Evolutionary conservation across 2,797 vertebrate genomes (phyloP), one percentile per base, ranked within the genome.

Genomic region (Sebastes hubbsi): DNA sequence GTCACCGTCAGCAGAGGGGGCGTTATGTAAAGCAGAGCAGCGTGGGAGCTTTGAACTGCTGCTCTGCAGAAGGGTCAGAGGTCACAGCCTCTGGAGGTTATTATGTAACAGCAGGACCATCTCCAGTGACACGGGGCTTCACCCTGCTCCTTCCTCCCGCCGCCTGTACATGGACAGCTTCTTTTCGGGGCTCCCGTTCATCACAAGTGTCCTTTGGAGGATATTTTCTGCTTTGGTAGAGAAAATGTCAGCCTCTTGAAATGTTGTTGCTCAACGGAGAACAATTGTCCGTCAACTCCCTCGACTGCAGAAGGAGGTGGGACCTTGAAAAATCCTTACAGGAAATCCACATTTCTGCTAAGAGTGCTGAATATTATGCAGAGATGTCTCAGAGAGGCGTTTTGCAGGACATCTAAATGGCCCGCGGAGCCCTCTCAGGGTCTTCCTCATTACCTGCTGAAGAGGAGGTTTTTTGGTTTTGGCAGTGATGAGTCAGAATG

Each of bases 321-420:
- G 73, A 84, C 89, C 85, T 89, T 93, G 87, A 77, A 85, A 81
- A 87, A 88, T 62, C 78, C 77, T 74, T 67, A 63, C 66, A 67
- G 82, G 78, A 92, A 89, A 91, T 88, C 88, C 85, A 71, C 32
- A 77, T 92, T 93, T 88, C 72, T 89, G 90, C 88, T 58, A 78
- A 66, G 84, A 81, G 68, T 52, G 90, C 92, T 63, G 75, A 91
- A 93, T 91, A 89, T 87, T 91, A 83, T 86, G 89, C 89, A 87
- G 75, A 62, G 30, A 38, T 49, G 66, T 80, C 77, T 88, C 75
- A 52, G 60, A 52, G 58, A 59, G 72, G 77, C 11, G 2, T 75
- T 83, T 78, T 27, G 76, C 66, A 2, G 86, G 83, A 67, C 18
- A 3, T 70, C 69, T 60, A 75, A 81, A 30, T 25, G 80, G 73